Conservation (phyloP, 2,888 invertebrate species). For the Dynastes maya region DNA sequence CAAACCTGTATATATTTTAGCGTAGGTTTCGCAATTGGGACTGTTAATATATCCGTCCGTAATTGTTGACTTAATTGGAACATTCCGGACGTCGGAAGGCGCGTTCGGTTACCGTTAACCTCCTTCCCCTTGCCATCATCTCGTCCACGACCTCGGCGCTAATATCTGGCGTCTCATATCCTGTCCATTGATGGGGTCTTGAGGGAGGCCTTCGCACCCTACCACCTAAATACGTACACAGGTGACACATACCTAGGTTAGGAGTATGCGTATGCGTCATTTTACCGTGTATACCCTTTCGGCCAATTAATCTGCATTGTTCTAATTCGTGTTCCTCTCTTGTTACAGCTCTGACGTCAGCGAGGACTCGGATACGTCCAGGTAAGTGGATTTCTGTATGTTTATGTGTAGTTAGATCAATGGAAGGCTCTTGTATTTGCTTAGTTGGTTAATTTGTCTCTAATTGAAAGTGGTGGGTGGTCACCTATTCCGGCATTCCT, state of each 20-base stretch:
- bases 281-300: conserved; percentile 14
- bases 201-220: conserved; percentile 6
- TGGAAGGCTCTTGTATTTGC: not conserved
- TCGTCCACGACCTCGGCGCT: conserved; percentile 31
- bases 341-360: conserved; percentile 65
- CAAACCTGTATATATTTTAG: too few relatives aligned
- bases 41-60: conserved; percentile 27
- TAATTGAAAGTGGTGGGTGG: not conserved
- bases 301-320: conserved; percentile 60
- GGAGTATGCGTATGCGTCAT: not conserved
- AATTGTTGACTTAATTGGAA: conserved; percentile 49
- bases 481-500: not conserved
- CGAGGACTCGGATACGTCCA: conserved; percentile 60
- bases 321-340: conserved; percentile 59
- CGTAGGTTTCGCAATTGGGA: not conserved
- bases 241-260: not conserved
- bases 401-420: not conserved
- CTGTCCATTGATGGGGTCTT: conserved; percentile 53
- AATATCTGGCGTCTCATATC: conserved; percentile 53
- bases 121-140: conserved; percentile 28
- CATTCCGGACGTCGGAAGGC: conserved; percentile 41
- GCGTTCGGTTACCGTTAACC: conserved; percentile 12
- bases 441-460: not conserved
- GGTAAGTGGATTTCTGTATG: conserved; percentile 59
- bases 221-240: not conserved